Evolutionary conservation across 2,113 vertebrate genomes (phyloP), one percentile per base, ranked within the genome.

Genomic region (Takifugu flavidus): DNA sequence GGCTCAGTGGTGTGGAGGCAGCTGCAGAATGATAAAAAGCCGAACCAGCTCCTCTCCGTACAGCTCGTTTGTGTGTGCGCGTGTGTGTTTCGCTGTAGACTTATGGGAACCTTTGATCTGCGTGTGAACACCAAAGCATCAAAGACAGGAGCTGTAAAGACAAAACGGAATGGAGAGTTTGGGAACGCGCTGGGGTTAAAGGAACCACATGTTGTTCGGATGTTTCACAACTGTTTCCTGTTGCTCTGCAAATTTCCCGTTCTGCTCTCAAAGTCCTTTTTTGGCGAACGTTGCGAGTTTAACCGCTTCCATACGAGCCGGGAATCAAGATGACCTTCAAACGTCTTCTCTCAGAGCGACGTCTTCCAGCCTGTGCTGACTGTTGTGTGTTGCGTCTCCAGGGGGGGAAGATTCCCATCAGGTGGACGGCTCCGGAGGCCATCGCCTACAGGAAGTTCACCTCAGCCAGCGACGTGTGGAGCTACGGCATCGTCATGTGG

Each of bases 401-500:
- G 91, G 91, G 91, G 47, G 91, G 91, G 13, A 92, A 92, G 79
- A 92, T 92, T 46, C 91, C 91, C 34, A 92, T 92, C 73, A 84
- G 91, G 56, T 92, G 91, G 91, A 92, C 91, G 1, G 86, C 91
- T 25, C 91, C 91, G 5, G 91, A 92, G 72, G 91, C 91, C 58
- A 92, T 92, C 25, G 90, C 90, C 7, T 92, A 91, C 86, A 88
- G 91, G 80, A 92, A 92, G 85, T 92, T 92, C 77, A 92, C 91
- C 54, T 92, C 91, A 3, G 90, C 91, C 25, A 91, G 89, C 4
- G 91, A 92, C 13, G 86, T 90, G 74, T 92, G 91, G 91, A 92
- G 91, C 65, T 92, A 92, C 13, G 91, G 91, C 7, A 92, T 92
- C 51, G 91, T 92, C 77, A 92, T 92, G 91, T 92, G 91, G 91